A percentile compares a stretch with the other conserved stretches of the same genome.
Conservation (phyloP, 2,888 invertebrate species). For the Melinopterus prodromus region DNA sequence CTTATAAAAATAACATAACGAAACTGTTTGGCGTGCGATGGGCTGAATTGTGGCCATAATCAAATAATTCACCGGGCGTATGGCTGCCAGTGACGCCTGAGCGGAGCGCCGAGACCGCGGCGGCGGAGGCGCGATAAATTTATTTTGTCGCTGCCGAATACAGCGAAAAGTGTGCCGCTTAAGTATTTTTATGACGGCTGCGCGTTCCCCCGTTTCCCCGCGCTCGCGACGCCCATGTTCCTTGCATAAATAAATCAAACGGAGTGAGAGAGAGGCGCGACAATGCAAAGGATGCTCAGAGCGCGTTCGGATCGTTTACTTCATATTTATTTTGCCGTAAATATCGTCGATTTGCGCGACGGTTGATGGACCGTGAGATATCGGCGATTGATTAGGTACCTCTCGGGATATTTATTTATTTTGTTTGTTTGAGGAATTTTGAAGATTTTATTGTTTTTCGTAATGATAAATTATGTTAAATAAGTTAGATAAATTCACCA, state of each 20-base stretch:
- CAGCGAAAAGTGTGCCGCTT: conserved; percentile 4
- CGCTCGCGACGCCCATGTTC: not conserved
- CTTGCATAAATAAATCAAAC: conserved; percentile 4
- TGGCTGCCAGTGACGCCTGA: conserved; percentile 44
- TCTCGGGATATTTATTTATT: not conserved
- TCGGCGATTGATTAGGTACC: not conserved
- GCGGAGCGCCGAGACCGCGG: conserved; percentile 9
- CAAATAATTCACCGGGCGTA: conserved; percentile 50
- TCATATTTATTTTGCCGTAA: not conserved
- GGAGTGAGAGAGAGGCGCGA: not conserved
- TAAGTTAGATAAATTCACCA: too few relatives aligned
- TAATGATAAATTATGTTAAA: too few relatives aligned
- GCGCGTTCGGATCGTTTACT: not conserved
- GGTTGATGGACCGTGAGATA: not conserved
- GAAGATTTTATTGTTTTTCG: too few relatives aligned
- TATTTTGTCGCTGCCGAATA: conserved; percentile 4
- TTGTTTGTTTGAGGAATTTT: too few relatives aligned
- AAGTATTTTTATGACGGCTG: not conserved
- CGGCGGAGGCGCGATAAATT: conserved; percentile 12
- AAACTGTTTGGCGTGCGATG: conserved; percentile 31
- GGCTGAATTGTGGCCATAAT: conserved; percentile 48
- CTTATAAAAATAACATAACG: conserved; percentile 36
- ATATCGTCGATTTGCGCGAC: not conserved
- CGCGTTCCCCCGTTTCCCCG: not conserved
- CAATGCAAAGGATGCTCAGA: not conserved